Evolutionary conservation across 2,113 vertebrate species (phyloP).

Genomic region (Todiramphus saurophagus): DNA sequence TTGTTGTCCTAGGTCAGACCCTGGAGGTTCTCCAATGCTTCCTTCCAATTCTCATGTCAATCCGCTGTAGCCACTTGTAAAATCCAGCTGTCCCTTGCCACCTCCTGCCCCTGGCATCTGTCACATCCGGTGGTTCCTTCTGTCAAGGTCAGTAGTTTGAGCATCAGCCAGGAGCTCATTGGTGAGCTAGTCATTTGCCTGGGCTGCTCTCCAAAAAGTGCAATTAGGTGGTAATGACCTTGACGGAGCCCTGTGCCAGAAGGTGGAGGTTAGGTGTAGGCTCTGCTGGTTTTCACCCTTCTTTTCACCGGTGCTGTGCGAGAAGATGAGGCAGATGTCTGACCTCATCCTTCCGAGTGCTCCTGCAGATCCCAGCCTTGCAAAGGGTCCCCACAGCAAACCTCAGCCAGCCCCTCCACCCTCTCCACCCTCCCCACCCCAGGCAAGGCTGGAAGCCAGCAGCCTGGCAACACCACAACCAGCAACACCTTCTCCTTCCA

Average conservation of each 20-base stretch:
- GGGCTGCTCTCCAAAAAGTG: background rate
- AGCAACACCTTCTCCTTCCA: background rate
- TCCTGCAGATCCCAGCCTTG: background rate
- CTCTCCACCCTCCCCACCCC: background rate
- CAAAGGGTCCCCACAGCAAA: background rate
- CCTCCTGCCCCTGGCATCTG: background rate
- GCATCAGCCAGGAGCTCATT: background rate
- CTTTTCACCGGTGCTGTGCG: background rate
- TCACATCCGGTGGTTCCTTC: background rate
- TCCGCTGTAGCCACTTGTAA: background rate
- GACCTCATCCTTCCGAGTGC: background rate
- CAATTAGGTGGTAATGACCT: background rate
- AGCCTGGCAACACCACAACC: background rate
- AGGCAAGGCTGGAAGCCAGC: background rate
- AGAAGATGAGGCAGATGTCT: background rate
- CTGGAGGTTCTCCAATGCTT: background rate
- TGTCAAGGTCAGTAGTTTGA: background rate
- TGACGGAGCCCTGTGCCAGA: background rate
- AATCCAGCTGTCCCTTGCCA: background rate
- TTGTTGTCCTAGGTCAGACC: background rate
- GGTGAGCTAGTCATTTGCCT: background rate
- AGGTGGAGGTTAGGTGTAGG: rapidly evolving
- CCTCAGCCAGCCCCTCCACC: background rate
- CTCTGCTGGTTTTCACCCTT: background rate
- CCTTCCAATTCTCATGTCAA: background rate